Conservation (phyloP, 2,113 vertebrate genomes). For the Petromus typicus region DNA sequence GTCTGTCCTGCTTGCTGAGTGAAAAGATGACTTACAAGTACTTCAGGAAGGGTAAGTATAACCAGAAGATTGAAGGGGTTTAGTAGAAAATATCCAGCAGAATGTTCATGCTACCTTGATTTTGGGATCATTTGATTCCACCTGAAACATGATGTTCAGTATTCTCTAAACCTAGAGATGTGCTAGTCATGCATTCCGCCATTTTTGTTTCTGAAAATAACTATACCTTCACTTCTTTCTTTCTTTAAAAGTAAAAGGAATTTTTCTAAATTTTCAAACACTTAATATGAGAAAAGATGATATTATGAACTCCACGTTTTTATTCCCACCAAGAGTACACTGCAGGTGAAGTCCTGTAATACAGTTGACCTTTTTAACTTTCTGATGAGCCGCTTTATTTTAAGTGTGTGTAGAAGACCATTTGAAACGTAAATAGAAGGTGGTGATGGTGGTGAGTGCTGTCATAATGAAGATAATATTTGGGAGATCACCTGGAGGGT, state of each 20-base stretch:
- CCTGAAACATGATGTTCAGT: background rate
- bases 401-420: background rate
- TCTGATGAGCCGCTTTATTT: background rate
- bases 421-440: background rate
- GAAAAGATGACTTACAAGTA: background rate
- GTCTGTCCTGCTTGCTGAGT: background rate
- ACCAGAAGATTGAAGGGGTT: background rate
- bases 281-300: background rate
- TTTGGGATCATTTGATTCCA: background rate
- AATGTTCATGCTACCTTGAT: background rate
- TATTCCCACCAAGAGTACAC: background rate
- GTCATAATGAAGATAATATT: background rate
- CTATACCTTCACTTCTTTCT: background rate
- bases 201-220: background rate
- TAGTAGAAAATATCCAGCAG: background rate
- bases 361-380: background rate
- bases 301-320: background rate
- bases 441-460: background rate
- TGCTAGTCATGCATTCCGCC: background rate
- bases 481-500: background rate
- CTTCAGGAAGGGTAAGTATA: background rate
- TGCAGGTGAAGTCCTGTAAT: background rate
- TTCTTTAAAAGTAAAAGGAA: background rate
- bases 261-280: background rate
- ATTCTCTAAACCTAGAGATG: background rate